phyloP scores from a whole-genome alignment of 2,888 invertebrate genomes.

The Drosophila leonis region DNA sequence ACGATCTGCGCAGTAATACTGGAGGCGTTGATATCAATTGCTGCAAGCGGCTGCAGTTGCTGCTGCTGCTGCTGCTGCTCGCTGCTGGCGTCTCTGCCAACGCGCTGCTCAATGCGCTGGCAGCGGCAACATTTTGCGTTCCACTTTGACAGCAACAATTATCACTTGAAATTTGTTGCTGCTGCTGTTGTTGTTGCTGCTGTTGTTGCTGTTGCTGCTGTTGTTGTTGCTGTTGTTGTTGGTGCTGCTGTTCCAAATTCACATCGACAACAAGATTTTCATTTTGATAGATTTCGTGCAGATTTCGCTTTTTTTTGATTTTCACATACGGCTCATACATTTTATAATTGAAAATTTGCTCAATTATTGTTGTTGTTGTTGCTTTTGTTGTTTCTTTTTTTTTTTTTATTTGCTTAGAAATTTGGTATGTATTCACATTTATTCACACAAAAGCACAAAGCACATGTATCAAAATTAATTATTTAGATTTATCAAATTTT shows the following conservation, averaged over 20 bases:
- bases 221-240: slow-evolving; percentile 60
- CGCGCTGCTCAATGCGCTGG: slow-evolving; percentile 40
- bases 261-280: slow-evolving; percentile 64
- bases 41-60: slow-evolving; percentile 83
- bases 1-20: slow-evolving; percentile 77
- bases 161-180: slow-evolving; percentile 53
- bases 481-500: slow-evolving; percentile 7
- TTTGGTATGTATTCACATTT: slow-evolving; percentile 34
- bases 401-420: background rate
- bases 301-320: slow-evolving; percentile 84
- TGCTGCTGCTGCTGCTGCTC: slow-evolving; percentile 62
- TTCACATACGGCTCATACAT: slow-evolving; percentile 86
- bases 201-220: slow-evolving; percentile 34
- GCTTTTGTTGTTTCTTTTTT: slow-evolving; percentile 5
- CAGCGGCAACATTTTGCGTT: slow-evolving; percentile 53
- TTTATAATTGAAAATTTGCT: slow-evolving; percentile 71
- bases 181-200: slow-evolving; percentile 29
- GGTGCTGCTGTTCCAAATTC: slow-evolving; percentile 74
- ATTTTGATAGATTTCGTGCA: slow-evolving; percentile 77
- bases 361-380: slow-evolving; percentile 14
- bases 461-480: slow-evolving; percentile 23
- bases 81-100: slow-evolving; percentile 52
- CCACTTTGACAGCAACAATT: slow-evolving; percentile 78
- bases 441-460: slow-evolving; percentile 43
- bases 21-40: slow-evolving; percentile 84